Evolutionary conservation across 1,140 invertebrate species (phyloP), one percentile per base, ranked within the genome.

Genomic region (Zaprionus vittiger): DNA sequence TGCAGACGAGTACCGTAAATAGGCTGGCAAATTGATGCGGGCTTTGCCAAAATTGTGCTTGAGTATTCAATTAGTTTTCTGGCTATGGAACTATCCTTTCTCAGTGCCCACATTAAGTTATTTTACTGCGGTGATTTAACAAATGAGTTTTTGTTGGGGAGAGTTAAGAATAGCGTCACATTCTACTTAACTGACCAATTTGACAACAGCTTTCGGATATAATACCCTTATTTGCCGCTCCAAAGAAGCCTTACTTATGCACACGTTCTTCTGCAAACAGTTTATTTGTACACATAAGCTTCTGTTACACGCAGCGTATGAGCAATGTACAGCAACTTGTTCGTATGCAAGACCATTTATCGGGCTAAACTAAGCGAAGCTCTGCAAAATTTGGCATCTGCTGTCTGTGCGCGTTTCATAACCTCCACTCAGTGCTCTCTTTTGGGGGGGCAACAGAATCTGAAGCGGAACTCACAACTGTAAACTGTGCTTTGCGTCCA

Each of bases 21-120:
- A 83, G 83, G 77, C 80, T 80, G 67, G 79, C 34, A 85, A 85
- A 85, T 81, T 85, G 79, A 49, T 24, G 74, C 41, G 28, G 62
- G 20, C 26, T 57, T 24, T 49, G 26, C 14, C 64, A 31, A 62
- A 66, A 41, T 62, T 67, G 9, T 54, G 15, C 67, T 44, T 34
- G 26, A 17, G 22, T 38, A 71, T 76, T 79, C 56, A 62, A 60
- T 76, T 71, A 74, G 59, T 64, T 59, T 68, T 20, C 47, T 11
- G 12, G 14, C 24, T 12, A n/a, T 52, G 7, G 2, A 11, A 11
- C 31, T 34, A 41, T 41, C 38, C 15, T 38, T n/a, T 37, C 22
- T 54, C n/a, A 60, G 62, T 22, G n/a, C 28, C 1, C 3, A 17
- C 67, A 31, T 17, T 49, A 63, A 47, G 41, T 47, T 47, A 17